phyloP scores from a whole-genome alignment of 2,888 invertebrate genomes.

The Laspeyria flexula region DNA sequence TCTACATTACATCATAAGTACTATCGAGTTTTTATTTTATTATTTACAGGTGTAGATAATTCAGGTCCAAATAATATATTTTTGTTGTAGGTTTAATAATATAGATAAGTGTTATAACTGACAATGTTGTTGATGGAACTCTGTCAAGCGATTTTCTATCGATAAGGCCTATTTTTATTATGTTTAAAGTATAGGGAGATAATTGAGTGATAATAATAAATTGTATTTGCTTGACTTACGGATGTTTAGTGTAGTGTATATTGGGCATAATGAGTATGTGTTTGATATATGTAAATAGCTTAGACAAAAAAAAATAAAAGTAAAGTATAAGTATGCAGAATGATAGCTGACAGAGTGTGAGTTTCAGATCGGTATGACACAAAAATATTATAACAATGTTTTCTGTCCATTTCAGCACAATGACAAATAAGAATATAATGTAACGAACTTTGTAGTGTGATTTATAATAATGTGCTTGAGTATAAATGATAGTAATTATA shows the following conservation, averaged over 20 bases:
- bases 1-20: too few relatives aligned
- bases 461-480: too few relatives aligned
- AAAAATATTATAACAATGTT: too few relatives aligned
- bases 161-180: neutral
- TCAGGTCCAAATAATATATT: too few relatives aligned
- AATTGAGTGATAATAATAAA: neutral
- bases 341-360: neutral
- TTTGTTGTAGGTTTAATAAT: neutral
- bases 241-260: neutral
- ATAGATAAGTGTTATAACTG: neutral
- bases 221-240: neutral
- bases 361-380: neutral
- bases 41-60: neutral
- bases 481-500: too few relatives aligned
- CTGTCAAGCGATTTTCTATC: neutral
- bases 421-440: too few relatives aligned
- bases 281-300: neutral
- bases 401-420: too few relatives aligned
- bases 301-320: neutral
- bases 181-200: neutral
- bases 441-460: too few relatives aligned
- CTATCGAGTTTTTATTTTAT: too few relatives aligned
- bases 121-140: neutral
- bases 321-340: neutral
- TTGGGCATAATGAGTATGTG: too few relatives aligned